Conservation (phyloP, 2,797 vertebrate genomes). For the Malurus splendens region DNA sequence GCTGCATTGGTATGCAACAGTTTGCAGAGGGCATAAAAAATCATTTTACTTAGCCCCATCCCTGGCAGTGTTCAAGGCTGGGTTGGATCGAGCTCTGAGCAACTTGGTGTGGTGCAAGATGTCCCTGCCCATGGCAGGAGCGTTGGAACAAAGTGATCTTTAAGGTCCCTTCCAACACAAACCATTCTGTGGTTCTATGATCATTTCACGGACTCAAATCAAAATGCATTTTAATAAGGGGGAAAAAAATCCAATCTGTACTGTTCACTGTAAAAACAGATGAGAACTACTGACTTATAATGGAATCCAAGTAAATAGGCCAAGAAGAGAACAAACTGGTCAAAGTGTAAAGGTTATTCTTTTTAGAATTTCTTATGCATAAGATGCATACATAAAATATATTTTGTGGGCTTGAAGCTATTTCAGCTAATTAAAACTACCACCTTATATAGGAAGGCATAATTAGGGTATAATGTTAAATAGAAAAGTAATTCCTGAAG, state of each 20-base stretch:
- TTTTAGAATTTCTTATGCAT: background rate
- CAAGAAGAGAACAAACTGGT: background rate
- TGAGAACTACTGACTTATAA: background rate
- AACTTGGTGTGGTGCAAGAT: background rate
- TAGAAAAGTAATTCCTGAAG: background rate
- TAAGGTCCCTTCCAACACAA: background rate
- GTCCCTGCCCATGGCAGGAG: accelerated
- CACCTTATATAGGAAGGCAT: background rate
- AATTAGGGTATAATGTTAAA: background rate
- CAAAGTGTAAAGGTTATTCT: background rate
- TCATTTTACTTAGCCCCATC: background rate
- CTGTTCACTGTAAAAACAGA: background rate
- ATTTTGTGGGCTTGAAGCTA: background rate
- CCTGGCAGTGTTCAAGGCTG: background rate
- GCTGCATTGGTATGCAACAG: background rate
- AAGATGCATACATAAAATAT: background rate
- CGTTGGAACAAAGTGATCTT: background rate
- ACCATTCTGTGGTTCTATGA: background rate
- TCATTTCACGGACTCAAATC: background rate
- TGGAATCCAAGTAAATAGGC: background rate
- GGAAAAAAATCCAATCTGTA: background rate
- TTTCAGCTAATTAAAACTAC: background rate
- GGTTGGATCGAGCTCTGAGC: background rate
- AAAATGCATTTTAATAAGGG: background rate
- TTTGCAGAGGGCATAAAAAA: background rate